Evolutionary conservation across 2,797 vertebrate genomes (phyloP).

Genomic region (Lutjanus campechanus): DNA sequence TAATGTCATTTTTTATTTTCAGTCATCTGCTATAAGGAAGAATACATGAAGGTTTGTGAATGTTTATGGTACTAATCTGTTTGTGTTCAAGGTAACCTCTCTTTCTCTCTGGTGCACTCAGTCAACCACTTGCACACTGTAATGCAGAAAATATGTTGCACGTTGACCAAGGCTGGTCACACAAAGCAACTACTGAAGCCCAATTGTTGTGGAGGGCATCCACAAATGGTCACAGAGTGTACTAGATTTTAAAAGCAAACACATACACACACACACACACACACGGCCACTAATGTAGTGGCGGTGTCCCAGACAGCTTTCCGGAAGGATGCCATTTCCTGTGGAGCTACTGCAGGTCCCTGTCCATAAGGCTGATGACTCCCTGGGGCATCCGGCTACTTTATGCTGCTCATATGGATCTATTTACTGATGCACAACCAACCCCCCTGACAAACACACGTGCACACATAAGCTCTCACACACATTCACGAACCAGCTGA

Average conservation of each 20-base stretch:
- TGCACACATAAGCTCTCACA: constrained; percentile 14
- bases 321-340: constrained; percentile 77
- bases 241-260: constrained; percentile 54
- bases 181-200: constrained; percentile 38
- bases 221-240: constrained; percentile 44
- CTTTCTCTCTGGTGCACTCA: neutral
- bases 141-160: constrained; percentile 40
- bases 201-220: constrained; percentile 31
- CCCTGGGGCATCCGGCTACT: constrained; percentile 70
- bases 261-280: constrained; percentile 38
- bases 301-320: constrained; percentile 69
- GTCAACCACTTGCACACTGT: neutral
- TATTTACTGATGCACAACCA: constrained; percentile 53
- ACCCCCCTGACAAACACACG: constrained; percentile 9
- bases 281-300: constrained; percentile 65
- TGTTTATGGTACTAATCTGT: neutral
- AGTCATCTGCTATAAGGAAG: neutral
- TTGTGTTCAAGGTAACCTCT: constrained; percentile 8
- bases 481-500: constrained; percentile 24
- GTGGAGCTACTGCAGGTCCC: constrained; percentile 69
- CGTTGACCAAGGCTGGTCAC: constrained; percentile 20
- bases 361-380: constrained; percentile 78
- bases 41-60: neutral
- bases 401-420: constrained; percentile 62
- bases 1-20: neutral